A percentile compares a stretch with the other conserved stretches of the same genome.
phyloP scores from a whole-genome alignment of 2,888 invertebrate genomes.

The Andrena hattorfiana region DNA sequence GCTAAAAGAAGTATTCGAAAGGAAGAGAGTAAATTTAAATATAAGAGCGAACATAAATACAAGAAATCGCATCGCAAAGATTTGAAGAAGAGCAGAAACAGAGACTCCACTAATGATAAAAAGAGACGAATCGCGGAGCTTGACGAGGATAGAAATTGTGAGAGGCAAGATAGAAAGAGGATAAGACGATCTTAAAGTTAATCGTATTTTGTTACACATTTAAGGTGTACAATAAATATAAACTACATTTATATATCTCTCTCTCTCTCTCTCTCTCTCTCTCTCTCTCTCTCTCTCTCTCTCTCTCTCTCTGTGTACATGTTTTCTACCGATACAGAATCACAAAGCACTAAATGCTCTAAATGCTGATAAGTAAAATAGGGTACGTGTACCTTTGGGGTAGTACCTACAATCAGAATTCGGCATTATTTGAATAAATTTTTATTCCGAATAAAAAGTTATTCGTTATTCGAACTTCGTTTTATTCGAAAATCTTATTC shows the following conservation, averaged over 20 bases:
- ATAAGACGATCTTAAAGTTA: slow-evolving; percentile 42
- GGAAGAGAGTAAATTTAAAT: slow-evolving; percentile 3
- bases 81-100: slow-evolving; percentile 44
- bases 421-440: too few relatives aligned
- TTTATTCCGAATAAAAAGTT: too few relatives aligned
- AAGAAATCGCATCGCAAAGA: slow-evolving; percentile 4
- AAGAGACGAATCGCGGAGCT: slow-evolving; percentile 59
- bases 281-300: neutral
- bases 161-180: slow-evolving; percentile 43
- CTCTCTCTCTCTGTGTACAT: neutral
- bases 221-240: slow-evolving; percentile 32
- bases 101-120: slow-evolving; percentile 24
- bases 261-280: neutral
- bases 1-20: slow-evolving; percentile 16
- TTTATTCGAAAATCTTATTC: too few relatives aligned
- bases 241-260: neutral
- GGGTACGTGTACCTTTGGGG: neutral
- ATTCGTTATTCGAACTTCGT: too few relatives aligned
- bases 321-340: slow-evolving; percentile 8
- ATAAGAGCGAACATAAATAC: slow-evolving; percentile 33
- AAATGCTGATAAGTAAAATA: neutral
- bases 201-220: slow-evolving; percentile 32
- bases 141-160: slow-evolving; percentile 49
- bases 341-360: neutral
- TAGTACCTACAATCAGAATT: too few relatives aligned